Percentiles rank a stretch among this genome's conserved stretches.
phyloP scores from a whole-genome alignment of 2,113 vertebrate genomes.

The Pyrgilauda ruficollis region DNA sequence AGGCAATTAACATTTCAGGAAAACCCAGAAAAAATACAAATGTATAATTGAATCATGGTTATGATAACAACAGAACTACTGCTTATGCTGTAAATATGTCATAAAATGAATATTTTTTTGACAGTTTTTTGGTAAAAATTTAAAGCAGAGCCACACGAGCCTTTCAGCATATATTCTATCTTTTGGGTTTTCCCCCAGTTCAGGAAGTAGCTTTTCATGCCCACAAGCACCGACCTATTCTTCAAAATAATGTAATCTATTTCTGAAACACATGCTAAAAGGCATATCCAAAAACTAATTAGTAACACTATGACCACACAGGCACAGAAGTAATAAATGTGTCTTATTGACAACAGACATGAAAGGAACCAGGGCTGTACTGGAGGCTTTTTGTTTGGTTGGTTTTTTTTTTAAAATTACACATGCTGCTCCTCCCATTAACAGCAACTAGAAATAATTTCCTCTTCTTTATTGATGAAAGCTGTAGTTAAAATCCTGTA shows the following conservation, averaged over 20 bases:
- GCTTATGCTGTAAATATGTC: not conserved
- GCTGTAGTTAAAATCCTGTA: not conserved
- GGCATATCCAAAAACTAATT: not conserved
- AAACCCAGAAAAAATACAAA: not conserved
- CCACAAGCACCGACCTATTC: not conserved
- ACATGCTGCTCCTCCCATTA: not conserved
- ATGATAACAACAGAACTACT: not conserved
- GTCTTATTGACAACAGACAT: not conserved
- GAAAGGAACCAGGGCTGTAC: not conserved
- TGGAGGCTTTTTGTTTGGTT: fast-evolving
- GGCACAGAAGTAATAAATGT: not conserved
- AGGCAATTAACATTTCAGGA: not conserved
- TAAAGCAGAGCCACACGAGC: not conserved
- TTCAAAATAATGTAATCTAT: not conserved
- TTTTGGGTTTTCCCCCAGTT: not conserved
- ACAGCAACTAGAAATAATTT: not conserved
- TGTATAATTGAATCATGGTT: not conserved
- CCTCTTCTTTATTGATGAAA: not conserved
- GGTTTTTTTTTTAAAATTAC: not conserved
- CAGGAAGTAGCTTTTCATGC: not conserved
- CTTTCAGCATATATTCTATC: not conserved
- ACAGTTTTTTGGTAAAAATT: not conserved
- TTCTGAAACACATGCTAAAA: not conserved
- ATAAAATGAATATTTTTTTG: not conserved
- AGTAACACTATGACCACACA: not conserved